Conservation (phyloP, 1,140 invertebrate genomes). For the Zaprionus davidi region DNA sequence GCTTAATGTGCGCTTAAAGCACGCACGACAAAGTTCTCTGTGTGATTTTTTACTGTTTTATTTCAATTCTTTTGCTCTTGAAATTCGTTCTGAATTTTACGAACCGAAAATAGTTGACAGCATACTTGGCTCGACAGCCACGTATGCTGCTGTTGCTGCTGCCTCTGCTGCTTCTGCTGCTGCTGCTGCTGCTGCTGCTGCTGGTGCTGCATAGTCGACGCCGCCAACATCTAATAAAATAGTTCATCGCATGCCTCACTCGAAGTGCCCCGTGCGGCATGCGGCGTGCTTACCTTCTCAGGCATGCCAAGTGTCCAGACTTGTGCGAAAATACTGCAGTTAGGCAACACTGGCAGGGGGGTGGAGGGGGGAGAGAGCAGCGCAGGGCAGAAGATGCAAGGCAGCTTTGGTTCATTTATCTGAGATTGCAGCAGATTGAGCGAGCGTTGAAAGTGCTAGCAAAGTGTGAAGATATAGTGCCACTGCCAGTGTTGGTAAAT, state of each 20-base stretch:
- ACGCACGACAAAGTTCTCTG: neutral
- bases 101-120: conserved; percentile 11
- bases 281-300: neutral
- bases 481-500: neutral
- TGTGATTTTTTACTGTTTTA: conserved; percentile 1
- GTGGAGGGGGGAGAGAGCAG: neutral
- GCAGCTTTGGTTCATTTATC: neutral
- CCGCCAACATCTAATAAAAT: conserved; percentile 6
- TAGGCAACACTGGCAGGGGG: neutral
- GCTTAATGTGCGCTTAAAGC: conserved; percentile 3
- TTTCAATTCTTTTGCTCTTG: neutral
- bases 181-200: neutral
- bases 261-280: neutral
- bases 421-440: neutral
- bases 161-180: too few species aligned
- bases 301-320: neutral
- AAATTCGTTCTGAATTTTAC: conserved; percentile 1
- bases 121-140: neutral
- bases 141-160: neutral
- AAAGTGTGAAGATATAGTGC: neutral
- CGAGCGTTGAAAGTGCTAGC: neutral
- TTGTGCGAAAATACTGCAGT: conserved; percentile 1
- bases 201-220: neutral
- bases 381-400: neutral
- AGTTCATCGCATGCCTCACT: neutral